Evolutionary conservation across 2,888 invertebrate genomes (phyloP), one percentile per base, ranked within the genome.

Genomic region (Nemoura dubitans): DNA sequence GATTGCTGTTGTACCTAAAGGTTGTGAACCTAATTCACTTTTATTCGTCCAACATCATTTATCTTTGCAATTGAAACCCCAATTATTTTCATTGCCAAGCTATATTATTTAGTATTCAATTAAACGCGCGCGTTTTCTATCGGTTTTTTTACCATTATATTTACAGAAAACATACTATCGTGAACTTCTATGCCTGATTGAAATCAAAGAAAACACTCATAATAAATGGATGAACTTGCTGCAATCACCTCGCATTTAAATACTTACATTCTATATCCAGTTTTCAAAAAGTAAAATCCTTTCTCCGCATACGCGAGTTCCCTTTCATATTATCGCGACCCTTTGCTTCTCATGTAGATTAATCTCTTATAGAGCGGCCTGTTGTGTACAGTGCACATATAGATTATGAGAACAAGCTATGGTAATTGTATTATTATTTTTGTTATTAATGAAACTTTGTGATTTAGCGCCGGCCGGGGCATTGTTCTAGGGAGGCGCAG

Each of bases 401-500:
- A 78, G 78, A 78, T 10, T 28, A 30, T 28, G 81, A 29, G 81
- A 81, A 81, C 81, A 81, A 81, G 29, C 6, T 30, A 81, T 81
- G 81, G 81, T 81, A 81, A 81, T 81, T 28, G 28, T 28, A 78
- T 78, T 28, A 26, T 27, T 78, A 27, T 26, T 78, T 26, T 10
- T 59, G 59, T 59, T 59, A 59, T 59, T 59, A 59, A 59, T 59
- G 59, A 59, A 59, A 59, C 59, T 59, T 78, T 78, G 78, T n/a
- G 78, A 59, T 59, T 59, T 21, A 59, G 59, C 14, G 59, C 14
- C 59, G 59, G n/a, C n/a, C n/a, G n/a, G n/a, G 59, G 14, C 59
- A 59, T 59, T 59, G 59, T 59, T 59, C 59, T 59, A 59, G n/a
- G n/a, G n/a, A n/a, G 59, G 36, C 36, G 36, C n/a, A n/a, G n/a